These are phyloP conservation scores for Neodiprion pinetum DNA, from an alignment of 1,140 invertebrate genomes.

Conservation along the genomic window DNA sequence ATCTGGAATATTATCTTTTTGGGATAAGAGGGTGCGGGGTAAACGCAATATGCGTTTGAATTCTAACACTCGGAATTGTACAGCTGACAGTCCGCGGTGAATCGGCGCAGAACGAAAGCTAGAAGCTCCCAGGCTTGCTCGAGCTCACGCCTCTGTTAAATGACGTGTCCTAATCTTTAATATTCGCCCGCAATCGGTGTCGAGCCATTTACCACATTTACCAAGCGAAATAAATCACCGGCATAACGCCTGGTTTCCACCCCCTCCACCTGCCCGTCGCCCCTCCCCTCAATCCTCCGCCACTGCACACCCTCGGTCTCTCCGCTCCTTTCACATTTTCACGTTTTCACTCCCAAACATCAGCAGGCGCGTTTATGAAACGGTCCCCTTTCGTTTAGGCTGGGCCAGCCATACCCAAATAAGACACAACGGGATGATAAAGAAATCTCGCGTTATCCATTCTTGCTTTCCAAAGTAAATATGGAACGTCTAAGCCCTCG, in stretches of 20 bases:
- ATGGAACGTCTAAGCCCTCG: too few relatives aligned
- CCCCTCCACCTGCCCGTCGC: background rate
- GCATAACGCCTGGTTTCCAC: background rate
- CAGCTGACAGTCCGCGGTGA: background rate
- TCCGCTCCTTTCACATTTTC: background rate
- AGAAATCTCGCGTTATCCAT: too few relatives aligned
- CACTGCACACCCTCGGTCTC: background rate
- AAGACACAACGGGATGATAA: background rate
- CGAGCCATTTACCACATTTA: slow-evolving; percentile 7
- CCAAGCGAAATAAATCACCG: slow-evolving; percentile 7
- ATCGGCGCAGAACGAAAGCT: slow-evolving; percentile 1
- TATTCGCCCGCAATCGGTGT: slow-evolving; percentile 4
- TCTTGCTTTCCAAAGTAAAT: too few relatives aligned
- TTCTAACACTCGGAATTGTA: background rate
- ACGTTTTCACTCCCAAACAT: background rate
- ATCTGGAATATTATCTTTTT: background rate
- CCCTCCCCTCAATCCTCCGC: too few relatives aligned
- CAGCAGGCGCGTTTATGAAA: background rate
- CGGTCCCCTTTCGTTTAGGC: background rate
- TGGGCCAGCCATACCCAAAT: background rate
- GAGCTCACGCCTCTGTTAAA: slow-evolving; percentile 4
- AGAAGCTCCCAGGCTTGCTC: background rate
- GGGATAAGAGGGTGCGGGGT: background rate
- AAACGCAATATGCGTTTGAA: background rate
- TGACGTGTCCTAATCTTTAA: slow-evolving; percentile 7